These are phyloP conservation scores for Oxyruncus cristatus DNA, from an alignment of 2,113 vertebrate genomes.

Conservation along the genomic window DNA sequence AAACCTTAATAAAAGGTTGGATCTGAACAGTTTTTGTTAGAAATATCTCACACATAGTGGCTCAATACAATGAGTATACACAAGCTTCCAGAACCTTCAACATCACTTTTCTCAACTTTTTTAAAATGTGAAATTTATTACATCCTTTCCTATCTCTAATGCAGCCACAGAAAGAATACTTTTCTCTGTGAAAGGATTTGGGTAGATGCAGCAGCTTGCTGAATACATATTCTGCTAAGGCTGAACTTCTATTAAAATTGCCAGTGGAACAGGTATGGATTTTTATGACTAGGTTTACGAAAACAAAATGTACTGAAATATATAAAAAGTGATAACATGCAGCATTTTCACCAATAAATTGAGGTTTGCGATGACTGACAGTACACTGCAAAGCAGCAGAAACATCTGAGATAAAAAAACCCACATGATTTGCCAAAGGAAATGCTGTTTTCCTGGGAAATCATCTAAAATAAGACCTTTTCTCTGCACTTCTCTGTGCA, in stretches of 20 bases:
- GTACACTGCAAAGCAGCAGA: background rate
- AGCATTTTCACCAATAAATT: background rate
- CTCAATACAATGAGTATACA: background rate
- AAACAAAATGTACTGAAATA: constrained; percentile 14
- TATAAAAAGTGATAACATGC: background rate
- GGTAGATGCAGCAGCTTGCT: background rate
- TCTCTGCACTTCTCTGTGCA: background rate
- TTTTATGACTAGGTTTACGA: background rate
- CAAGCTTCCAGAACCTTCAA: background rate
- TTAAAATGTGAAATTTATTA: background rate
- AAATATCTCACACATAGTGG: background rate
- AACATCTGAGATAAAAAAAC: background rate
- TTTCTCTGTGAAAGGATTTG: background rate
- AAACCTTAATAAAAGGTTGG: background rate
- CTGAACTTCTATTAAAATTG: background rate
- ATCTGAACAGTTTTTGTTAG: background rate
- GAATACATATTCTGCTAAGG: background rate
- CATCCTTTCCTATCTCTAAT: background rate
- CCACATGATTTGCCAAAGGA: fast-evolving
- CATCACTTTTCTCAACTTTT: background rate
- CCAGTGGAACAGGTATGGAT: background rate
- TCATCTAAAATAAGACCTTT: background rate
- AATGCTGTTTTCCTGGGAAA: background rate
- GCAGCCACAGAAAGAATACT: background rate
- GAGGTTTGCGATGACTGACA: background rate